These are phyloP conservation scores for Sminthopsis crassicaudata DNA, from an alignment of 2,113 vertebrate genomes.

Conservation along the genomic window DNA sequence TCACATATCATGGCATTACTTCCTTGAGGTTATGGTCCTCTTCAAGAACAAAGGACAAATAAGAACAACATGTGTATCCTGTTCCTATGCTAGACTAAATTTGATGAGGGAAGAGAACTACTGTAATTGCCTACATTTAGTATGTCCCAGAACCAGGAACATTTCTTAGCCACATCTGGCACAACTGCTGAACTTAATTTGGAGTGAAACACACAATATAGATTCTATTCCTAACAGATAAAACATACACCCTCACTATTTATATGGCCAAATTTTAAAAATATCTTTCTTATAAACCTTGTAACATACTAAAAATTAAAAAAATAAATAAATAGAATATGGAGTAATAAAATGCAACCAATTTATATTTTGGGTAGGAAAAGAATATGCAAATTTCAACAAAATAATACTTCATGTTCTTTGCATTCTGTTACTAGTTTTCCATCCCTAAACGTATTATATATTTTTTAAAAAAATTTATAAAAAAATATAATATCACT, in stretches of 20 bases:
- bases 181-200: background rate
- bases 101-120: background rate
- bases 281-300: background rate
- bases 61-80: background rate
- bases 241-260: background rate
- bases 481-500: too few relatives aligned
- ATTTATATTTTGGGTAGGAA: background rate
- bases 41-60: too few relatives aligned
- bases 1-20: too few relatives aligned
- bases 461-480: too few relatives aligned
- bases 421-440: background rate
- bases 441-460: background rate
- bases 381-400: background rate
- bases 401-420: background rate
- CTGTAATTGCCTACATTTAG: background rate
- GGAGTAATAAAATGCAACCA: background rate
- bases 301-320: background rate
- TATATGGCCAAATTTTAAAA: background rate
- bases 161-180: background rate
- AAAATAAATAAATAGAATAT: background rate
- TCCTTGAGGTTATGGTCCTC: too few relatives aligned
- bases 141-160: background rate
- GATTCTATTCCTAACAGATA: background rate
- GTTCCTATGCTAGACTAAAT: background rate
- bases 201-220: background rate